Evolutionary conservation across 2,113 vertebrate genomes (phyloP), one percentile per base, ranked within the genome.

Genomic region (Embiotoca jacksoni): DNA sequence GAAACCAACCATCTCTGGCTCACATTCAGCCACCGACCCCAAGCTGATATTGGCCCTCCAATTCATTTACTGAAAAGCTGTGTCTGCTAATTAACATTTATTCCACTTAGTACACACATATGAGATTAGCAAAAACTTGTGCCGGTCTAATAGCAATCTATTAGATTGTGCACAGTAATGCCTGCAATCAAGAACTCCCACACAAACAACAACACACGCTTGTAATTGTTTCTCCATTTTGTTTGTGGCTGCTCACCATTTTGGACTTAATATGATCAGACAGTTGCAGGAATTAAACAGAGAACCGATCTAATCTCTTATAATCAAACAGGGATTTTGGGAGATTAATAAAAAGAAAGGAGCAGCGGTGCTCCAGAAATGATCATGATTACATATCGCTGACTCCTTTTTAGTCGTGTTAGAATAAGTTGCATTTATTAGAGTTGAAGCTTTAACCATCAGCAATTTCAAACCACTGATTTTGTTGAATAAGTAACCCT

Each of bases 251-350:
- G 66, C 54, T 54, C 44, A n/a, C 33, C 37, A 67, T 58, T 56
- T 31, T 13, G 6, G n/a, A 14, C 46, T 62, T 50, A 68, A 70
- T 67, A 56, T 3, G 41, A 81, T 39, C 36, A 13, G 35, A 71
- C 56, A 76, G 54, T 37, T 78, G 54, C 36, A 54, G 69, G 35
- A 83, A 69, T 78, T 50, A 75, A 75, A 71, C 31, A n/a, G 16
- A 63, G 66, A 72, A 68, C 31, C 44, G 11, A 55, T 30, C 6
- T 15, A 44, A 77, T 82, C 70, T 70, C 16, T 77, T 64, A 47
- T 41, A 80, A 49, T 67, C 52, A 55, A 80, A 64, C 5, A 3
- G 0, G 54, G 9, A 54, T 58, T 16, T 60, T 30, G 78, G 55
- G 67, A 53, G 14, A 78, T 64, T 72, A 63, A 36, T 23, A 39